phyloP scores from a whole-genome alignment of 2,113 vertebrate genomes.

The Paramisgurnus dabryanus region DNA sequence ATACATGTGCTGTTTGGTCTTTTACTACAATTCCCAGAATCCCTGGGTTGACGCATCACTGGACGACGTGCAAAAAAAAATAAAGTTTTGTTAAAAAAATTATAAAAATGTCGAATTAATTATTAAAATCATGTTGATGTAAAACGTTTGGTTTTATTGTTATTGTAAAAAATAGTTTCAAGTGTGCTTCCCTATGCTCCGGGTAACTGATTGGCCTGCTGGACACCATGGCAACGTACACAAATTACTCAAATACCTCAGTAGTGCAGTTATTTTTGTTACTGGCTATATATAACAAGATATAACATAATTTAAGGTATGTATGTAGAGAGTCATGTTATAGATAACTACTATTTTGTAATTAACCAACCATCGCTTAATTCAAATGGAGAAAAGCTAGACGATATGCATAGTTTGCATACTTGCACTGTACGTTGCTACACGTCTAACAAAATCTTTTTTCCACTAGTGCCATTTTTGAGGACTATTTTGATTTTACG shows the following conservation, averaged over 20 bases:
- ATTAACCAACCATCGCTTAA: neutral
- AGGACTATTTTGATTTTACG: neutral
- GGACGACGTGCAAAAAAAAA: too few relatives aligned
- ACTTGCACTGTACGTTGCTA: neutral
- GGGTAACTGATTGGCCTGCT: neutral
- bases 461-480: neutral
- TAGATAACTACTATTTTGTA: neutral
- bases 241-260: neutral
- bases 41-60: neutral
- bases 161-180: neutral
- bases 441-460: neutral
- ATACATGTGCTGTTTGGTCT: neutral
- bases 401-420: neutral
- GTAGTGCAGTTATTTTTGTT: neutral
- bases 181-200: neutral
- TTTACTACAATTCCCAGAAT: constrained; percentile 28
- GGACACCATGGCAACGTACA: constrained; percentile 32
- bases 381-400: neutral
- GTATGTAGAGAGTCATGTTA: neutral
- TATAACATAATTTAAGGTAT: neutral
- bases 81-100: neutral
- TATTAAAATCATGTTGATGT: neutral
- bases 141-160: neutral
- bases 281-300: neutral
- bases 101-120: too few relatives aligned